phyloP scores from a whole-genome alignment of 2,888 invertebrate genomes.

The Diplazon laetatorius region DNA sequence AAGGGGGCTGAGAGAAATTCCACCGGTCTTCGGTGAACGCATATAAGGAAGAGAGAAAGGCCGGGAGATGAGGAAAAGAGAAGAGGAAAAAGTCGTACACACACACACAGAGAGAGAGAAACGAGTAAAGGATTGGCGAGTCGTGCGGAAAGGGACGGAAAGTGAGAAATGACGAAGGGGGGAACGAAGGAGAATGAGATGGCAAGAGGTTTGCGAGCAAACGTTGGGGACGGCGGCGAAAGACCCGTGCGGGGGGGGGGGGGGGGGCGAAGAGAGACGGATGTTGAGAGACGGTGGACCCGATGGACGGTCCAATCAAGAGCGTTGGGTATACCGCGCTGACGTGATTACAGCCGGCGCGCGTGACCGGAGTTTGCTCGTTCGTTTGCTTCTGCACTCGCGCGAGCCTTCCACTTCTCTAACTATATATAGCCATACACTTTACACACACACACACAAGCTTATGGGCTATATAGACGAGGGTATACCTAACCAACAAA shows the following conservation, averaged over 20 bases:
- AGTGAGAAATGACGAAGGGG: constrained; percentile 46
- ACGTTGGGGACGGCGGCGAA: constrained; percentile 33
- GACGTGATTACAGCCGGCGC: constrained; percentile 80
- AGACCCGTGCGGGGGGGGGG: constrained; percentile 40
- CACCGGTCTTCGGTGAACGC: constrained; percentile 51
- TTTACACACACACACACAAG: no score
- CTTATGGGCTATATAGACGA: no score
- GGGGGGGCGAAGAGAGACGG: constrained; percentile 42
- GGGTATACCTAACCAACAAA: constrained; percentile 29
- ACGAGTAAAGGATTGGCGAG: constrained; percentile 56
- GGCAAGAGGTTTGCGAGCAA: constrained; percentile 19
- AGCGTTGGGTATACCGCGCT: constrained; percentile 75
- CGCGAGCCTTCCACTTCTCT: constrained; percentile 54
- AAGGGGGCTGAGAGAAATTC: constrained; percentile 49
- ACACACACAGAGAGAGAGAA: constrained; percentile 43
- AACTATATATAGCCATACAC: background rate
- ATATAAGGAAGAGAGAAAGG: constrained; percentile 42
- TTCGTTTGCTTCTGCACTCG: constrained; percentile 71
- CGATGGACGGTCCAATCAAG: constrained; percentile 77
- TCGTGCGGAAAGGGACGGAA: constrained; percentile 51
- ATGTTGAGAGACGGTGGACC: constrained; percentile 49
- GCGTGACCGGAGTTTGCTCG: constrained; percentile 78
- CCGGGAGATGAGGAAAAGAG: constrained; percentile 30
- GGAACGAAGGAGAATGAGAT: constrained; percentile 37
- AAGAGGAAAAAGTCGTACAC: constrained; percentile 15